phyloP scores from a whole-genome alignment of 2,797 vertebrate genomes.

The Mallotus villosus region DNA sequence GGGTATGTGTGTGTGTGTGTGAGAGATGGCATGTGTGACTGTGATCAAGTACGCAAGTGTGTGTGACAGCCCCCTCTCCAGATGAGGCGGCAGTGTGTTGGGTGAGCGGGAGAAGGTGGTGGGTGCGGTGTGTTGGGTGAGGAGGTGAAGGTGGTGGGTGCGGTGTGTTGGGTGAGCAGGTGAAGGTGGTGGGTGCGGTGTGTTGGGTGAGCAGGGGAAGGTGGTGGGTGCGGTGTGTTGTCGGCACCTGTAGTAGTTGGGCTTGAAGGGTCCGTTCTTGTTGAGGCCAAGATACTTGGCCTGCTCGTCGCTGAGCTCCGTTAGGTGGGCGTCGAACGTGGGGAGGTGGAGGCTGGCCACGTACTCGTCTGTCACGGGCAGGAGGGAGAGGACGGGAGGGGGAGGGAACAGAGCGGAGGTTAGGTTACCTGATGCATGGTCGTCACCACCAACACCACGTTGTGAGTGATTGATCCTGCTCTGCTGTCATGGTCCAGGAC shows the following conservation, averaged over 20 bases:
- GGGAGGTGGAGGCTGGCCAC: conserved; percentile 98
- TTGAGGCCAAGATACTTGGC: conserved; percentile 98
- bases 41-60: too few species aligned
- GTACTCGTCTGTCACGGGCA: conserved; percentile 85
- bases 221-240: neutral
- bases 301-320: conserved; percentile 93
- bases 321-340: conserved; percentile 95
- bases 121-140: neutral
- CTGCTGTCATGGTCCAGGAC: too few species aligned
- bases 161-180: neutral
- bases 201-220: neutral
- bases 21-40: too few species aligned
- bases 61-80: too few species aligned
- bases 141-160: neutral
- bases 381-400: neutral
- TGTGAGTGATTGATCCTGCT: neutral
- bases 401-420: neutral
- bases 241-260: conserved; percentile 94
- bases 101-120: neutral
- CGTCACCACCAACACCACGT: neutral
- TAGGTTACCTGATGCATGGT: conserved; percentile 18
- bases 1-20: too few species aligned
- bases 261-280: conserved; percentile 98
- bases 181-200: neutral
- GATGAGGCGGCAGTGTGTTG: too few species aligned